Evolutionary conservation across 30 jellyfish, hydroid and myxozoan genomes (phyloP).

Genomic region (Aurelia sp.): DNA sequence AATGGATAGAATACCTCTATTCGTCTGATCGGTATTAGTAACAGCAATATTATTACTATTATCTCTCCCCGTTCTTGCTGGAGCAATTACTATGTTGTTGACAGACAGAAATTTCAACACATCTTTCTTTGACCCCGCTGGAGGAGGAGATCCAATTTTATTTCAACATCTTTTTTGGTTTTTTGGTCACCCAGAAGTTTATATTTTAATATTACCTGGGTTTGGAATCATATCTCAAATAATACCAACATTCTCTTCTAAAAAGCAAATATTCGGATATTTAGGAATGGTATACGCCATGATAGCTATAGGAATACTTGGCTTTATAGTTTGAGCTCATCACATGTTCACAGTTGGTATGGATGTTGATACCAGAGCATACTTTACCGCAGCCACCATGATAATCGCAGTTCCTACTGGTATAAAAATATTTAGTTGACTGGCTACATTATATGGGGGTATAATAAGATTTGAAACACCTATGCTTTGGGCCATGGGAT

Average conservation of each 20-base stretch:
- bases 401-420: constrained; percentile 53
- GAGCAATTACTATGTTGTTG: background rate
- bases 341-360: constrained; percentile 12
- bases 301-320: background rate
- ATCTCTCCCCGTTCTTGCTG: background rate
- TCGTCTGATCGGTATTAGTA: background rate
- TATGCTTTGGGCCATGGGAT: constrained; percentile 83
- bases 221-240: constrained; percentile 9
- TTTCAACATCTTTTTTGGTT: constrained; percentile 2
- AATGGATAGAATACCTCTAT: background rate
- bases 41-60: background rate
- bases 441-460: constrained; percentile 89
- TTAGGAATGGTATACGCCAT: background rate
- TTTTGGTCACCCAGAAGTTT: constrained; percentile 44
- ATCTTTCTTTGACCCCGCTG: background rate
- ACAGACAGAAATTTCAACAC: background rate
- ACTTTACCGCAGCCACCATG: background rate
- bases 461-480: constrained; percentile 73
- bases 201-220: constrained; percentile 6
- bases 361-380: background rate
- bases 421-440: constrained; percentile 84
- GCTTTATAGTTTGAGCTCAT: constrained; percentile 18
- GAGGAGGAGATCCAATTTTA: constrained; percentile 21
- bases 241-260: background rate
- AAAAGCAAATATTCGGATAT: background rate